Base-by-base conservation (phyloP, 2,888 invertebrate genomes). In the Ormyrus labotus region DNA sequence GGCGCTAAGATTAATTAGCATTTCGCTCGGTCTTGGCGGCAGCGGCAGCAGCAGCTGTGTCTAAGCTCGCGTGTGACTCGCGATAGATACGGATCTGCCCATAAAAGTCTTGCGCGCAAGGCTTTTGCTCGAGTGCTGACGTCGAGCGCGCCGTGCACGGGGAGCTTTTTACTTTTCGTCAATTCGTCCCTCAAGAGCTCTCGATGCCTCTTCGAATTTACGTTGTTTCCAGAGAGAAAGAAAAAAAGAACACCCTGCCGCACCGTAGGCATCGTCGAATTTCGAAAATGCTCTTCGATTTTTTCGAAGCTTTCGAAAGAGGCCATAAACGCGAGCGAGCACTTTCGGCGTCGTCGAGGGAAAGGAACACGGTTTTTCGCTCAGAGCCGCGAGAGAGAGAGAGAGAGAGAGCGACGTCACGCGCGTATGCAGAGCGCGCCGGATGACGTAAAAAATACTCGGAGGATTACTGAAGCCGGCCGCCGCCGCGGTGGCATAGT, bases 381-480 rank as follows among this genome's bases (percentile, higher is more conserved):
- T 19, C 6, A n/a, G 69, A 53, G 53, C 19, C 19, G 19, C 19
- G 19, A 1, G 19, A 19, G 19, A 19, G 19, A 1, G 19, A 19
- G 19, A 19, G 19, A 19, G 19, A 13, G 13, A 13, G 13, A 13
- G 19, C 19, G 19, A 19, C 55, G 60, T 55, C 50, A 53, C 11
- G 69, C 13, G 51, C 47, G 78, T 63, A 63, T 57, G 55, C 67
- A 57, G 69, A 48, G 13, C 53, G 19, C 19, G 67, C 50, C 19
- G 19, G 67, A 65, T 80, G 76, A 80, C 69, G 61, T 75, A 80
- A 75, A 76, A 19, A 80, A 72, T 71, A 75, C 75, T 61, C 50
- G 8, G 51, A 79, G 71, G 67, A 76, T 80, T 80, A 80, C 61
- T 34, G 65, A 73, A 68, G 47, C 58, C n/a, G 13, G 5, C 48